These are phyloP conservation scores for Typhlichthys eigenmanni DNA, from an alignment of 2,797 vertebrate species.

Conservation along the genomic window DNA sequence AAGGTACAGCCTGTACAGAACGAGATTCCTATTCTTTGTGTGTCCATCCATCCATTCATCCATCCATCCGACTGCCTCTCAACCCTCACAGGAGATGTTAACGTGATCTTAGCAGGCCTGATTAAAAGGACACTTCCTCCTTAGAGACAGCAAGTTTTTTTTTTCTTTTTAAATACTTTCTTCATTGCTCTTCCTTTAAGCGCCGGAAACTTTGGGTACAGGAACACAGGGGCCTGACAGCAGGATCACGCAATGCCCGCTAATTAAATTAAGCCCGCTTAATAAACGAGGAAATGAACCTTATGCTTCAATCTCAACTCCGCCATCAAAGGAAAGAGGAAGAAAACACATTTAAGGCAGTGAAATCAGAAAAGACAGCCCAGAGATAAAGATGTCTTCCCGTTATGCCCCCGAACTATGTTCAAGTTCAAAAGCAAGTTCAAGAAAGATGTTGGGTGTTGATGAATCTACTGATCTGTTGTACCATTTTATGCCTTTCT, in stretches of 20 bases:
- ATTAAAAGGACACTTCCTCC: conserved; percentile 83
- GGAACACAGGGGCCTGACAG: conserved; percentile 74
- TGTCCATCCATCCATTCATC: conserved; percentile 62
- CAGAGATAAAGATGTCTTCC: conserved; percentile 72
- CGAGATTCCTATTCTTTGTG: too few relatives aligned
- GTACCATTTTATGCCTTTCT: too few relatives aligned
- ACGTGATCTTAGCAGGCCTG: conserved; percentile 77
- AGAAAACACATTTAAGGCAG: conserved; percentile 45
- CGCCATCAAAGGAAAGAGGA: conserved; percentile 73
- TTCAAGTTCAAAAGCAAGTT: conserved; percentile 24
- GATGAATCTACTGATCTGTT: background rate
- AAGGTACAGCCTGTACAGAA: too few relatives aligned
- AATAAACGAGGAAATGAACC: conserved; percentile 80
- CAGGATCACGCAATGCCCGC: conserved; percentile 61
- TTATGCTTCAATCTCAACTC: conserved; percentile 75
- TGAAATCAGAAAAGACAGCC: conserved; percentile 69
- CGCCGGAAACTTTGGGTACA: conserved; percentile 71
- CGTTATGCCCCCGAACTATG: conserved; percentile 60
- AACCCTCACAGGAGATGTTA: conserved; percentile 71
- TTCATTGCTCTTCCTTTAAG: conserved; percentile 67
- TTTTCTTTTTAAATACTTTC: conserved; percentile 37
- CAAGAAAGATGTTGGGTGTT: conserved; percentile 2
- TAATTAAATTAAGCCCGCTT: conserved; percentile 84
- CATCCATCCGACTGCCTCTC: conserved; percentile 28
- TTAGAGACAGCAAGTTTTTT: conserved; percentile 71